Base-by-base conservation (phyloP, 92 coral and sea anemone species). In the Epizoanthus rinbou region DNA sequence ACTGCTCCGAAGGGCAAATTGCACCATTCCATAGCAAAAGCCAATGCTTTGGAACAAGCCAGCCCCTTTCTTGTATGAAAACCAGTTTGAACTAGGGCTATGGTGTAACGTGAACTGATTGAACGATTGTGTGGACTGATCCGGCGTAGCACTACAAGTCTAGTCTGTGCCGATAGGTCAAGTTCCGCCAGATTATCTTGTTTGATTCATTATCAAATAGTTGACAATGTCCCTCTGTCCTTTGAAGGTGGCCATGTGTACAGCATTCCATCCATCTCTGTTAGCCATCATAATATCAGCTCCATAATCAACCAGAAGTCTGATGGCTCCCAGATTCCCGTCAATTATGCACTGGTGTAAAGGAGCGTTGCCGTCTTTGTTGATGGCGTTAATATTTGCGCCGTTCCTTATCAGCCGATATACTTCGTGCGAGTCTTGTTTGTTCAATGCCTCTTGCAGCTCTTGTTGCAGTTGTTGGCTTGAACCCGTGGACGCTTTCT, bases 181-280 rank as follows among this genome's bases (percentile, higher is more conserved):
- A 43, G 54, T 69, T 17, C 23, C 63, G 9, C 24, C 73, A 13
- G 23, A 6, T 41, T 25, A 43, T 62, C 69, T 74, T 14, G 65
- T 68, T 16, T 80, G 67, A 79, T 90, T 87, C 90, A 90, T 86
- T 4, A 90, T 73, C 85, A 90, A 76, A 81, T 90, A 90, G 8
- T 87, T 80, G 28, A 90, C 84, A 52, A 91, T 80, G 56, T 91
- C 95, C 72, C 95, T 89, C 45, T 89, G 89, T 14, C 95, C 95
- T 19, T 89, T 79, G 53, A 81, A 89, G 3, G 95, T 72, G 19
- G 95, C 95, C 35, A 91, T 76, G 82, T 91, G 95, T 67, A 87
- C 91, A n/a, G 95, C 93, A 35, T 89, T 87, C 95, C 95, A 91
- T 9, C 95, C 95, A 69, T 91, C 93, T 67, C 92, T 69, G 57